phyloP scores from a whole-genome alignment of 2,888 invertebrate genomes.

The Cheilosia grossa region DNA sequence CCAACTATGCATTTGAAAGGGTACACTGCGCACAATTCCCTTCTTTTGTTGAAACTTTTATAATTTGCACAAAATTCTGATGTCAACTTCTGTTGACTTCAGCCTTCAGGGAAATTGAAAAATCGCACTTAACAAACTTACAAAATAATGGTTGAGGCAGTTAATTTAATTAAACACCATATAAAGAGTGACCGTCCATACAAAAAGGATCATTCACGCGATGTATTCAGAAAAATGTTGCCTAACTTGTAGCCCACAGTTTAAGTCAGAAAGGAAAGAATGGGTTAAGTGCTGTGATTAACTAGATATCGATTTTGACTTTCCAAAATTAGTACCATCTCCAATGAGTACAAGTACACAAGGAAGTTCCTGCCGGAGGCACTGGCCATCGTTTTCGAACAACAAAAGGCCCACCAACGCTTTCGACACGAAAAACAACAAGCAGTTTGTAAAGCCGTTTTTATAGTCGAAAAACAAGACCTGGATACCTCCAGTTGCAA shows the following conservation, averaged over 20 bases:
- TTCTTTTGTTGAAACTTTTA: conserved; percentile 5
- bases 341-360: not conserved
- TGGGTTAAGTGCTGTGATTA: not conserved
- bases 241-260: no score
- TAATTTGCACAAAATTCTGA: not conserved
- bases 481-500: conserved; percentile 28
- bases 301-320: conserved; percentile 8
- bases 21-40: not conserved
- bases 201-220: not conserved
- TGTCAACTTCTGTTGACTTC: not conserved
- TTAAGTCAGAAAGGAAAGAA: not conserved
- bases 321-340: conserved; percentile 27
- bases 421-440: not conserved
- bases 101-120: no score
- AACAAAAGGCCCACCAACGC: conserved; percentile 13
- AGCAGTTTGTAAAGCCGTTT: not conserved
- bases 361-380: not conserved
- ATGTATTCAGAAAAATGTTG: not conserved
- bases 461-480: not conserved
- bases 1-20: not conserved
- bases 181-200: not conserved
- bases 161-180: no score
- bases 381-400: not conserved
- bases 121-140: no score
- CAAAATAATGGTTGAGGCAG: no score